A percentile compares a stretch with the other conserved stretches of the same genome.
These are phyloP conservation scores for Grammomys surdaster DNA, from an alignment of 2,113 vertebrate genomes.

Conservation along the genomic window DNA sequence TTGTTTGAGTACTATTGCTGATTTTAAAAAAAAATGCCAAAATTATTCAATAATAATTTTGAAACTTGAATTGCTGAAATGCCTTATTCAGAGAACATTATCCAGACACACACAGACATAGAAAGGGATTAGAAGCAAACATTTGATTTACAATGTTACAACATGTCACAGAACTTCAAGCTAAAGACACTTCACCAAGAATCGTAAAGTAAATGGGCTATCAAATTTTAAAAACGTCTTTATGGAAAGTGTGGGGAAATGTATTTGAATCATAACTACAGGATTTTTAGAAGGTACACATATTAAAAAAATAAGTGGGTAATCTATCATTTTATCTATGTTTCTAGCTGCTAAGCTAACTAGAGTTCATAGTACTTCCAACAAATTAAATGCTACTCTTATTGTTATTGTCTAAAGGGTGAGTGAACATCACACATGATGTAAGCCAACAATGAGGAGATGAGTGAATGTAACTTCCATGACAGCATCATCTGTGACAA, in stretches of 20 bases:
- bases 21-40: slow-evolving; percentile 75
- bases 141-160: background rate
- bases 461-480: background rate
- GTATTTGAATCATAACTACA: slow-evolving; percentile 25
- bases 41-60: slow-evolving; percentile 22
- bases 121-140: background rate
- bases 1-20: background rate
- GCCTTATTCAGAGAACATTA: slow-evolving; percentile 1
- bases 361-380: background rate
- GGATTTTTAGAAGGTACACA: background rate
- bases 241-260: background rate
- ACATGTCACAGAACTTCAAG: background rate
- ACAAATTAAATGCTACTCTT: background rate
- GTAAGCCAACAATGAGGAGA: background rate
- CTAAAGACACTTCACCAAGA: slow-evolving; percentile 9
- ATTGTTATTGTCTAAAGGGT: slow-evolving; percentile 30
- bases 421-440: background rate
- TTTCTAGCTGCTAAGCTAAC: slow-evolving; percentile 37
- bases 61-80: slow-evolving; percentile 45
- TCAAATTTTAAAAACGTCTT: background rate
- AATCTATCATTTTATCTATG: slow-evolving; percentile 28
- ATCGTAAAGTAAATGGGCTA: background rate
- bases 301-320: slow-evolving; percentile 1
- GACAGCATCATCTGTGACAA: slow-evolving; percentile 5
- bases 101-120: background rate